phyloP scores from a whole-genome alignment of 2,888 invertebrate genomes.

The Minunthozetes semirufus region DNA sequence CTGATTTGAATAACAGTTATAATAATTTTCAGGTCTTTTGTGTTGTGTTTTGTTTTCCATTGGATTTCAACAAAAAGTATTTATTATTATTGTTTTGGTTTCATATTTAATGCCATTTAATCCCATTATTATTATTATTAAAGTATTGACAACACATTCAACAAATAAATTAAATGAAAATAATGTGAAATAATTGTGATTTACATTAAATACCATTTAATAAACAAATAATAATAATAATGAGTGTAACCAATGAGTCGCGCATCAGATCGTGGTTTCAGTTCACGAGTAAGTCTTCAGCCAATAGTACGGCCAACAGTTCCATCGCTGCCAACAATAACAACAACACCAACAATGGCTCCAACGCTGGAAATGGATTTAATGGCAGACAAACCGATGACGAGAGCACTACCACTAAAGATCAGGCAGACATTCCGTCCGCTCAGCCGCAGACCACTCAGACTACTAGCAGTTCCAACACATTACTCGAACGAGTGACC shows the following conservation, averaged over 20 bases:
- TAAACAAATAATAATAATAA: background rate
- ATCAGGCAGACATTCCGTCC: background rate
- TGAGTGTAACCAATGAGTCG: conserved; percentile 30
- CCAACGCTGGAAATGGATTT: background rate
- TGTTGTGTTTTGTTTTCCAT: too few species aligned
- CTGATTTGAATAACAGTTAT: too few species aligned
- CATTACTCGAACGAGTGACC: conserved; percentile 32
- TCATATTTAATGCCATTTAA: too few species aligned
- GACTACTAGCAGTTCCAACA: conserved; percentile 14
- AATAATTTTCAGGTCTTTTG: too few species aligned
- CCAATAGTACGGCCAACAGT: background rate
- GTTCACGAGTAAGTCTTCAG: conserved; percentile 19
- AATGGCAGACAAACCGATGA: conserved; percentile 17
- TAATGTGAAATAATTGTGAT: background rate
- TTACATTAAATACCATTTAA: background rate
- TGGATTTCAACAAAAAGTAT: too few species aligned
- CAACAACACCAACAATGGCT: conserved; percentile 6
- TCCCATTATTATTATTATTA: too few species aligned
- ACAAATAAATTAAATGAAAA: too few species aligned
- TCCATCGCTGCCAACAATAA: background rate
- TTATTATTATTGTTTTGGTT: too few species aligned
- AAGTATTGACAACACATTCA: too few species aligned
- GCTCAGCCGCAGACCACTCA: conserved; percentile 7
- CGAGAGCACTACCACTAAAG: conserved; percentile 8
- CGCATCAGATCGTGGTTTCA: conserved; percentile 26